These are phyloP conservation scores for Gasterosteus nipponicus DNA, from an alignment of 2,113 vertebrate genomes.

Conservation along the genomic window DNA sequence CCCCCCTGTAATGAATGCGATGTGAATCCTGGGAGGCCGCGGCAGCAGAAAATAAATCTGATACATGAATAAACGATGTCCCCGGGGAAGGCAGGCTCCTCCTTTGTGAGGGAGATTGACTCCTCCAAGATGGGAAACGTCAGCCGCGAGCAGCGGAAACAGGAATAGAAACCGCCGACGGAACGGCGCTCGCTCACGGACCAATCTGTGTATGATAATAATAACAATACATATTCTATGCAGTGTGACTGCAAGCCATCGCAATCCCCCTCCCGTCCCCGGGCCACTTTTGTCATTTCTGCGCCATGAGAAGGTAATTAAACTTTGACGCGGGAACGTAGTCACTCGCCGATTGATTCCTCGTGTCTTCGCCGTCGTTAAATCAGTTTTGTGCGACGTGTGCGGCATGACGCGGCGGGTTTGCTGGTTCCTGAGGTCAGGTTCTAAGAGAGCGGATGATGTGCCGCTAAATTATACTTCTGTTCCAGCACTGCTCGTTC, in stretches of 20 bases:
- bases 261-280: slow-evolving; percentile 55
- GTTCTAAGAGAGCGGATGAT: slow-evolving; percentile 33
- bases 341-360: slow-evolving; percentile 38
- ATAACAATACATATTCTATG: slow-evolving; percentile 68
- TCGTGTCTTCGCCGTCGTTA: not conserved
- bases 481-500: slow-evolving; percentile 3
- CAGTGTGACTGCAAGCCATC: slow-evolving; percentile 72
- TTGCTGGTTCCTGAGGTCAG: slow-evolving; percentile 38
- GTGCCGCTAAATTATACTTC: slow-evolving; percentile 27
- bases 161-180: slow-evolving; percentile 76
- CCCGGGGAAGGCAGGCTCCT: slow-evolving; percentile 73
- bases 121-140: slow-evolving; percentile 80
- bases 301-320: slow-evolving; percentile 67
- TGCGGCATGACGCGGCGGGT: slow-evolving; percentile 32
- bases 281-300: slow-evolving; percentile 76
- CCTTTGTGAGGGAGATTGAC: slow-evolving; percentile 83
- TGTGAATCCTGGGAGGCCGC: slow-evolving; percentile 75
- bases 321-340: slow-evolving; percentile 64
- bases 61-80: slow-evolving; percentile 84
- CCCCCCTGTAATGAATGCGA: slow-evolving; percentile 77
- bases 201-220: not conserved
- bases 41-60: slow-evolving; percentile 81
- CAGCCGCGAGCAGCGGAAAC: slow-evolving; percentile 74
- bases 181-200: slow-evolving; percentile 59
- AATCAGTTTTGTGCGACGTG: slow-evolving; percentile 26